A percentile compares a stretch with the other conserved stretches of the same genome.
Conservation (phyloP, 2,797 vertebrate genomes). For the Danionella dracula region DNA sequence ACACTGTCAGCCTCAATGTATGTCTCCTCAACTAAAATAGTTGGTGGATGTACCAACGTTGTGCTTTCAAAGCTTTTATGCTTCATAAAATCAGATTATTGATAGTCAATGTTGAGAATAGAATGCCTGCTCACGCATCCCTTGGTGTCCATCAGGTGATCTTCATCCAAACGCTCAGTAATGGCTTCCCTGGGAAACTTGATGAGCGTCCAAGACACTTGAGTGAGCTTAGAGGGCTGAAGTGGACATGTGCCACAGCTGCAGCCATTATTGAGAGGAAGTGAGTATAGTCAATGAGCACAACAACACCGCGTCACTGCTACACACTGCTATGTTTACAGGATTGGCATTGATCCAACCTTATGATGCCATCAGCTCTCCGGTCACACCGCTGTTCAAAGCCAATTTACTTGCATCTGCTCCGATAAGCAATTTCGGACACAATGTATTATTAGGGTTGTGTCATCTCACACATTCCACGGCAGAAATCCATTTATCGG, state of each 20-base stretch:
- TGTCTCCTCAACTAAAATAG: constrained; percentile 45
- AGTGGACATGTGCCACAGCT: constrained; percentile 59
- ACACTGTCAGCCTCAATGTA: constrained; percentile 22
- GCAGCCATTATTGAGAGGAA: constrained; percentile 61
- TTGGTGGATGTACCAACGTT: constrained; percentile 17
- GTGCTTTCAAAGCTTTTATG: too few species aligned
- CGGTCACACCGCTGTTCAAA: constrained; percentile 51
- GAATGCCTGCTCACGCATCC: constrained; percentile 66
- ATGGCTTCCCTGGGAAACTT: constrained; percentile 65
- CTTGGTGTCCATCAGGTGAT: constrained; percentile 64
- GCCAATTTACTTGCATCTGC: constrained; percentile 67
- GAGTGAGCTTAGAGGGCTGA: constrained; percentile 34
- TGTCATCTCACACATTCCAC: constrained; percentile 45
- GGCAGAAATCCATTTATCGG: constrained; percentile 59
- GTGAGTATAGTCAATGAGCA: constrained; percentile 29
- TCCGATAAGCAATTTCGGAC: constrained; percentile 64
- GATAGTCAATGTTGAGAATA: constrained; percentile 51
- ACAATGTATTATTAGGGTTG: constrained; percentile 51
- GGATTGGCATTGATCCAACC: constrained; percentile 57
- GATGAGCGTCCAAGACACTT: constrained; percentile 64
- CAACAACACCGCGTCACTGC: constrained; percentile 44
- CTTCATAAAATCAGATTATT: constrained; percentile 62
- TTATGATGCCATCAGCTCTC: constrained; percentile 52
- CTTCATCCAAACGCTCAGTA: constrained; percentile 57
- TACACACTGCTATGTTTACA: constrained; percentile 45